These are phyloP conservation scores for Diplolepis rosae DNA, from an alignment of 2,888 invertebrate genomes.

Conservation along the genomic window DNA sequence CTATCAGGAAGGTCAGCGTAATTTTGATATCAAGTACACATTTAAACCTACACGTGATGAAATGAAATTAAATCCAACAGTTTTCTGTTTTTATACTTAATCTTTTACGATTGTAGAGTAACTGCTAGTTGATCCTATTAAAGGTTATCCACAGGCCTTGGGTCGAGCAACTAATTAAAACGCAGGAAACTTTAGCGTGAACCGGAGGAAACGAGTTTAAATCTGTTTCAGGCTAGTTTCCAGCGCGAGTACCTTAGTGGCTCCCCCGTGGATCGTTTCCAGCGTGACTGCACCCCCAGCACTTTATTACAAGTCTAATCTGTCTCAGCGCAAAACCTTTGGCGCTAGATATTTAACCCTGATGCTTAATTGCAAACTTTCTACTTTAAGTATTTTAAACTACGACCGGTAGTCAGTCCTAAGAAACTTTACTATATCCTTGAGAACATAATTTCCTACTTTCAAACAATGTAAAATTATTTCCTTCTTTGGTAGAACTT, in stretches of 20 bases:
- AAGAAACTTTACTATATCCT: too few species aligned
- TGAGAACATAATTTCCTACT: background rate
- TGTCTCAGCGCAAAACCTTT: constrained; percentile 58
- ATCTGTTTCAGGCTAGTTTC: constrained; percentile 72
- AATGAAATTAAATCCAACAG: background rate
- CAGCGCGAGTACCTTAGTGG: constrained; percentile 70
- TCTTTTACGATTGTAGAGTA: constrained; percentile 1
- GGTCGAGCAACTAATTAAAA: constrained; percentile 69
- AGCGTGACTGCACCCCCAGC: constrained; percentile 66
- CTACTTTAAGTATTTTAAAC: constrained; percentile 32
- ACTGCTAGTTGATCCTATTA: constrained; percentile 22
- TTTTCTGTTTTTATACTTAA: background rate
- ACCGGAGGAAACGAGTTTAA: constrained; percentile 72
- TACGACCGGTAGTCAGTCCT: background rate
- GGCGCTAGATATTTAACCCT: constrained; percentile 62
- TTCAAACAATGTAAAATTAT: background rate
- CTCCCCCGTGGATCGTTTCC: constrained; percentile 72
- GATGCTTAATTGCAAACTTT: constrained; percentile 47
- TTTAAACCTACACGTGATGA: too few species aligned
- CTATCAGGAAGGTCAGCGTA: too few species aligned
- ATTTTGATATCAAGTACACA: too few species aligned
- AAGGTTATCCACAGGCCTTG: constrained; percentile 32
- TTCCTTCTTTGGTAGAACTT: background rate
- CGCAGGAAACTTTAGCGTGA: constrained; percentile 67
- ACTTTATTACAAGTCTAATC: constrained; percentile 72